Evolutionary conservation across 2,797 vertebrate species (phyloP).

Genomic region (Hemibagrus guttatus): DNA sequence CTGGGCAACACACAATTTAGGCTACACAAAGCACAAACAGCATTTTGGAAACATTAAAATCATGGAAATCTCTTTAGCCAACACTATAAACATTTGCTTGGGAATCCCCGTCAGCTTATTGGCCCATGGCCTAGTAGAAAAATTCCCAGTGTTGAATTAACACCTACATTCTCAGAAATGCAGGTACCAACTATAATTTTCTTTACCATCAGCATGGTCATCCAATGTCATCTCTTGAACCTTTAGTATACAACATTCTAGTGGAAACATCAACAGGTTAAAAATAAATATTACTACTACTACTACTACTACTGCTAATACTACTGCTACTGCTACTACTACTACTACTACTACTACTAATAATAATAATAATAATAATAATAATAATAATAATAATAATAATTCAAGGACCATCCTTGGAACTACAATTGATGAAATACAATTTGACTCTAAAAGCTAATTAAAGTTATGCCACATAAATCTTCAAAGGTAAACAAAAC

Average conservation of each 20-base stretch:
- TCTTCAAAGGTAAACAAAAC: not conserved
- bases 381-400: not conserved
- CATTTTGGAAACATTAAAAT: slow-evolving; percentile 33
- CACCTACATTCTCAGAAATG: slow-evolving; percentile 4
- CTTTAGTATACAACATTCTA: not conserved
- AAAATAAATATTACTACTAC: too few relatives aligned
- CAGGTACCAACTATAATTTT: not conserved
- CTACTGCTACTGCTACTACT: too few relatives aligned
- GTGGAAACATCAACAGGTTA: not conserved
- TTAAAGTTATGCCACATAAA: not conserved
- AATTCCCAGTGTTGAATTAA: slow-evolving; percentile 14
- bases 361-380: too few relatives aligned
- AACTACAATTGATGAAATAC: not conserved
- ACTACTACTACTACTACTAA: too few relatives aligned
- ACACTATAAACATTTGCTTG: slow-evolving; percentile 5
- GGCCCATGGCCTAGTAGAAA: not conserved
- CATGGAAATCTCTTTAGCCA: slow-evolving; percentile 27
- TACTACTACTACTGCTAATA: too few relatives aligned
- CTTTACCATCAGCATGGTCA: not conserved
- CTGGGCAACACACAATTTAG: slow-evolving; percentile 32
- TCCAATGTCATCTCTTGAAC: not conserved
- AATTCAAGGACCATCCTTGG: not conserved
- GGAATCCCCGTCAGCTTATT: slow-evolving; percentile 36
- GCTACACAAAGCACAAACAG: slow-evolving; percentile 40
- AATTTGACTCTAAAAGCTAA: not conserved